Evolutionary conservation across 2,888 invertebrate species (phyloP).

Genomic region (Heliconius hortense): DNA sequence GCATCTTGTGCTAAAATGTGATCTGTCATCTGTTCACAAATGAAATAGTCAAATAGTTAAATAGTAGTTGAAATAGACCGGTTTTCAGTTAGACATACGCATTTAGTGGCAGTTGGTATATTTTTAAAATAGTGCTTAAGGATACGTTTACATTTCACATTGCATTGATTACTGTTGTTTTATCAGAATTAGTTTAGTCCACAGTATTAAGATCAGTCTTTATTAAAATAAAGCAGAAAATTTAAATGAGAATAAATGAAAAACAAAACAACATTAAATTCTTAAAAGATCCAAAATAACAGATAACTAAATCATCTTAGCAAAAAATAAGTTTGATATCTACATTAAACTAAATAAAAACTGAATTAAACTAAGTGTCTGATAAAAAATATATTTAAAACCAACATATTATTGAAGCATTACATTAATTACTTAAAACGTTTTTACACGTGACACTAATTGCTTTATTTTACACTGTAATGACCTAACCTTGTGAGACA

Average conservation of each 20-base stretch:
- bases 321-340: neutral
- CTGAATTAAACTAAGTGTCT: slow-evolving; percentile 3
- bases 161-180: slow-evolving; percentile 46
- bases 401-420: neutral
- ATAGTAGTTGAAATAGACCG: slow-evolving; percentile 77
- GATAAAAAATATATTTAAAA: slow-evolving; percentile 1
- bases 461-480: slow-evolving; percentile 32
- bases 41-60: slow-evolving; percentile 75
- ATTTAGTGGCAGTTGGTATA: slow-evolving; percentile 73
- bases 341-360: neutral
- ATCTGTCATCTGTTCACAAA: slow-evolving; percentile 52
- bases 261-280: neutral
- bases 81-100: slow-evolving; percentile 79
- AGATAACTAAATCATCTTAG: neutral
- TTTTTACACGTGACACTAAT: slow-evolving; percentile 23
- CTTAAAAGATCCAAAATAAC: neutral
- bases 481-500: slow-evolving; percentile 40
- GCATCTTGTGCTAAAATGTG: slow-evolving; percentile 60
- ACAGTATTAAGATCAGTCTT: neutral
- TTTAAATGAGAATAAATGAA: neutral
- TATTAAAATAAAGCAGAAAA: neutral
- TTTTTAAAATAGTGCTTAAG: slow-evolving; percentile 75
- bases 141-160: slow-evolving; percentile 63
- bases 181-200: slow-evolving; percentile 1
- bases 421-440: slow-evolving; percentile 24